Percentiles rank a stretch among this genome's conserved stretches.
Evolutionary conservation across 2,888 invertebrate species (phyloP).

Genomic region (Mycogona germanica): DNA sequence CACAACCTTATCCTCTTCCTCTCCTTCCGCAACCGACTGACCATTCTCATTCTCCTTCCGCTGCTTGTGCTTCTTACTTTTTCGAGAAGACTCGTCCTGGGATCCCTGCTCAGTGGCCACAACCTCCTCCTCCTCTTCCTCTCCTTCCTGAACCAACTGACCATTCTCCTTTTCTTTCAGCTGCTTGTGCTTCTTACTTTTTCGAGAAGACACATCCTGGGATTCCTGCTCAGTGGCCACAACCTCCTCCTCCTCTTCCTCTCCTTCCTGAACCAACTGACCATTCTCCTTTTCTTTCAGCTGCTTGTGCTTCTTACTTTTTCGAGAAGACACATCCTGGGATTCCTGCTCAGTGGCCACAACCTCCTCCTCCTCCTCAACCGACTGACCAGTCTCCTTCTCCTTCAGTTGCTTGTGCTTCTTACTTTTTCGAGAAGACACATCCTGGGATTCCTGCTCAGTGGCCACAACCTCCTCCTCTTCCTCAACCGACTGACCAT

Average conservation of each 20-base stretch:
- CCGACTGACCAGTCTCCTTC: not conserved
- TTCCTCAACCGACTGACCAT: not conserved
- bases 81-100: no score
- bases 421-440: not conserved
- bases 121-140: not conserved
- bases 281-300: no score
- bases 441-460: not conserved
- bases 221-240: no score
- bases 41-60: not conserved
- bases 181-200: no score
- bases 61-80: not conserved
- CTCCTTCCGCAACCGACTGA: not conserved
- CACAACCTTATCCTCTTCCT: not conserved
- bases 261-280: no score
- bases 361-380: not conserved
- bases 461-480: not conserved
- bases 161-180: no score
- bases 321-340: no score
- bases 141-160: not conserved
- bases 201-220: no score
- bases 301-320: no score
- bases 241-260: not conserved
- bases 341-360: no score
- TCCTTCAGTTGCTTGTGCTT: not conserved
- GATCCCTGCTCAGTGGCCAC: no score